Base-by-base conservation (phyloP, 2,888 invertebrate species). In the Choristoneura rosaceana region DNA sequence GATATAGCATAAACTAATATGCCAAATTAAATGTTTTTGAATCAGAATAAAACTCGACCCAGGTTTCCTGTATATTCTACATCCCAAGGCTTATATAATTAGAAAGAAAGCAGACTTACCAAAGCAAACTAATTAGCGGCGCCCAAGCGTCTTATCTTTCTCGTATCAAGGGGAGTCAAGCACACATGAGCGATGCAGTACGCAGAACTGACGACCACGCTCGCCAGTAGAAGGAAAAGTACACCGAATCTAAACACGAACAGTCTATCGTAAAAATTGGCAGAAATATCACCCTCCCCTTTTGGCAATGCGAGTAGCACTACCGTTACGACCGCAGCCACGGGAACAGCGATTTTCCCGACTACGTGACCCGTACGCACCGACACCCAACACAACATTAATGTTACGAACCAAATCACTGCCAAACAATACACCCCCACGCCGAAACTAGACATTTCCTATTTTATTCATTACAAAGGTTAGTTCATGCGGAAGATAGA, bases 341-440 rank as follows among this genome's bases (percentile, higher is more conserved):
- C 80, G 61, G 91, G 83, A 70, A 97, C 81, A 61, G 95, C 94
- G 76, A 96, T 87, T 85, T 95, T 95, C 69, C 96, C 96, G 74
- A 96, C 87, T 82, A 93, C 95, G 86, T 95, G 96, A 76, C 96
- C 95, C 55, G 96, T 95, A 80, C 95, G 95, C 60, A 96, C 89
- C 2, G 96, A 95, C 67, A 96, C 88, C 81, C 96, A 95, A 80
- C 96, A 96, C 78, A 96, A 84, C 79, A 96, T 83, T 52, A 96
- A 88, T 45, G 96, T 95, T 71, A 95, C 80, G 77, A 95, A 92
- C 96, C 97, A 97, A 78, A 96, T 84, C 73, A 95, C 88, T 75
- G 96, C 92, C 81, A 97, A 87, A 79, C 96, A 91, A 84, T 96
- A 96, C 74, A 96, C 92, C 78, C 96, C 96, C 76, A 96, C 89